Evolutionary conservation across 1,140 invertebrate genomes (phyloP), one percentile per base, ranked within the genome.

Genomic region (Neodiprion pinetum): DNA sequence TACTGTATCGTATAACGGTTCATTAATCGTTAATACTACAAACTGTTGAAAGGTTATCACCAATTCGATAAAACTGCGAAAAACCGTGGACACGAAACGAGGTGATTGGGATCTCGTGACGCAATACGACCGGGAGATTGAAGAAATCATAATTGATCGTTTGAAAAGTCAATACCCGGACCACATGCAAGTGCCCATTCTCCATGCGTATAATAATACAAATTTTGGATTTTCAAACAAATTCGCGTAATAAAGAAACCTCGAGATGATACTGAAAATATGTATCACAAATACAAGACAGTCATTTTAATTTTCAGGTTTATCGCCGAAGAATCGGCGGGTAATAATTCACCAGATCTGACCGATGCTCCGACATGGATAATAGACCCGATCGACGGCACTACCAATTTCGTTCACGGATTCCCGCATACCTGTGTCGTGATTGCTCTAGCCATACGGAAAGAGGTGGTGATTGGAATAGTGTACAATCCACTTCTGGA

Each of bases 351-450:
- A 77, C 90, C 91, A 53, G 88, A 91, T 9, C 85, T 96, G 50
- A 96, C 95, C 5, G 90, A 95, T 83, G 91, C 90, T 9, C 95
- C 95, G 23, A 97, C 96, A 0, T 98, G 96, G 96, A 96, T 98
- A 74, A 95, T 98, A 75, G 96, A 95, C 88, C 93, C 93, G 21
- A 93, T 94, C 67, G 93, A 94, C 84, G 94, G 93, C 69, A 95
- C 94, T 8, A 93, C 92, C 53, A 95, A 95, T 82, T 95, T 94
- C 80, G 92, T 95, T 9, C 92, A 94, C 80, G 85, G 89, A 48
- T 90, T 93, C 75, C 92, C 91, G 10, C 88, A 93, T 70, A 90
- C 90, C 11, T 93, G 92, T 79, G 92, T 94, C 73, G 94, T 93
- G 0, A 90, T 94, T 28, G 93, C 89, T 11, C 84, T 95, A 40